Evolutionary conservation across 2,113 vertebrate species (phyloP).

Genomic region (Prionailurus bengalensis): DNA sequence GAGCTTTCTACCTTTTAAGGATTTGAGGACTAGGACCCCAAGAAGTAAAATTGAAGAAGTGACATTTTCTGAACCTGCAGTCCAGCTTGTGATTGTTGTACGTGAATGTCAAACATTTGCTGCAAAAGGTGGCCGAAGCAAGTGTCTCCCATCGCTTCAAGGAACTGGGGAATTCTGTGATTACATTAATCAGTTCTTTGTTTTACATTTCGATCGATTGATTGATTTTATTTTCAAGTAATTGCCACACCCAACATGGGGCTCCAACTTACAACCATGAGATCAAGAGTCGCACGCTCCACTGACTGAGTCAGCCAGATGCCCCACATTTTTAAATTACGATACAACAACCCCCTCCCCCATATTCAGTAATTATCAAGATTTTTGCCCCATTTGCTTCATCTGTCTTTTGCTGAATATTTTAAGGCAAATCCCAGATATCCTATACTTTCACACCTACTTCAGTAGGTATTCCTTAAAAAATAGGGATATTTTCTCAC

Average conservation of each 20-base stretch:
- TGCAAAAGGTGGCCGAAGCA: not conserved
- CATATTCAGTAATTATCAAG: not conserved
- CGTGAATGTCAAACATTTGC: not conserved
- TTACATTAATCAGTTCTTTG: slow-evolving; percentile 32
- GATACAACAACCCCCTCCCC: not conserved
- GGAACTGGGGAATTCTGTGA: not conserved
- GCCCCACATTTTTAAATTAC: not conserved
- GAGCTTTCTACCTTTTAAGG: not conserved
- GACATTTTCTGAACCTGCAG: rapidly evolving
- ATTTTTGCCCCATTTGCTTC: not conserved
- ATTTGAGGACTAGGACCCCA: slow-evolving; percentile 40
- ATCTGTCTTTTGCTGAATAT: not conserved
- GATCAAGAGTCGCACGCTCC: not conserved
- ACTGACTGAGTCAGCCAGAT: not conserved
- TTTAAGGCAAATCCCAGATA: not conserved
- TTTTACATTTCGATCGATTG: not conserved
- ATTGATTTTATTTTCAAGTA: not conserved
- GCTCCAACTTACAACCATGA: not conserved
- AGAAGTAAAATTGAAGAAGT: not conserved
- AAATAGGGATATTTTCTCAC: not conserved
- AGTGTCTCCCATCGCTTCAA: not conserved
- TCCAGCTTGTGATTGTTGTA: not conserved
- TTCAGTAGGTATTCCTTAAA: not conserved
- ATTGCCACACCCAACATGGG: not conserved
- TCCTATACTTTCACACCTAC: not conserved